These are phyloP conservation scores for Ia io DNA, from an alignment of 2,113 vertebrate genomes.

Conservation along the genomic window DNA sequence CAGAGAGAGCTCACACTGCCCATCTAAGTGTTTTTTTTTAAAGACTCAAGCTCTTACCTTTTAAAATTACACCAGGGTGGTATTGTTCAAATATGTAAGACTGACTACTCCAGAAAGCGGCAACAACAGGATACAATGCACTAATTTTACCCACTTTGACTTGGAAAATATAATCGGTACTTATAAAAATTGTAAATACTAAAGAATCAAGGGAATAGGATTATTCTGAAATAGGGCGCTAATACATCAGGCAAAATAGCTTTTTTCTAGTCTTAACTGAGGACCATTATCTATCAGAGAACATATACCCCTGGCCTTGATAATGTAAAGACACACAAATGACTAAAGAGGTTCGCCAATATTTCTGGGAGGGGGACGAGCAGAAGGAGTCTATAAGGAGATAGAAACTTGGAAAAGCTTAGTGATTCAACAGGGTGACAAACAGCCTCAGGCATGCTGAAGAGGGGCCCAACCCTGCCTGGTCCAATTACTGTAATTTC, in stretches of 20 bases:
- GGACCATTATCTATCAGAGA: constrained; percentile 80
- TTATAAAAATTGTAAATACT: constrained; percentile 85
- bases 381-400: background rate
- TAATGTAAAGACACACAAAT: constrained; percentile 74
- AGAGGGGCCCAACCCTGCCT: background rate
- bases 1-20: constrained; percentile 77
- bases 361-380: constrained; percentile 49
- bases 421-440: background rate
- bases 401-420: constrained; percentile 37
- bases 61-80: constrained; percentile 81
- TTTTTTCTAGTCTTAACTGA: constrained; percentile 78
- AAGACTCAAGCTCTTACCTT: constrained; percentile 82
- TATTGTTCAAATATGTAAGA: constrained; percentile 83
- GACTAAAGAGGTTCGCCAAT: constrained; percentile 57
- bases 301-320: constrained; percentile 75
- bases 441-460: background rate
- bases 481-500: background rate
- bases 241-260: constrained; percentile 83
- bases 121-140: constrained; percentile 79
- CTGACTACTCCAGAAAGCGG: constrained; percentile 80
- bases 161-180: constrained; percentile 85
- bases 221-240: constrained; percentile 83
- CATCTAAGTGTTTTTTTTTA: constrained; percentile 74
- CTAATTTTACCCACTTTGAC: constrained; percentile 86
- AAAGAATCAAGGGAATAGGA: constrained; percentile 81